Conservation (phyloP, 2,888 invertebrate species). For the Cheilosia pagana region DNA sequence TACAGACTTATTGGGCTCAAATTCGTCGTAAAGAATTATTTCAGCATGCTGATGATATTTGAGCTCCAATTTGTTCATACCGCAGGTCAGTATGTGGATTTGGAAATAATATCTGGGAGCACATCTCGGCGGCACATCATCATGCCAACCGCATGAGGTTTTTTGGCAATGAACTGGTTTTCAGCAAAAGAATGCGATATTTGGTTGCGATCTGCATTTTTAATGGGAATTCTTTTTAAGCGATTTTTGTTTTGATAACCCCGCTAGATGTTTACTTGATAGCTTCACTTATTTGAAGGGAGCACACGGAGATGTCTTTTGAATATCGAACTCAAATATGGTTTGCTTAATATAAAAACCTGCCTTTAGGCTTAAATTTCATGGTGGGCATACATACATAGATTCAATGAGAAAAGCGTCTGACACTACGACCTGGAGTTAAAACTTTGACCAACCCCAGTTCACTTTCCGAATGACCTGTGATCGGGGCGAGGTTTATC, state of each 20-base stretch:
- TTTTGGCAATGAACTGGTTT: conserved; percentile 51
- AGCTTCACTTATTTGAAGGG: conserved; percentile 5
- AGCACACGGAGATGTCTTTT: background rate
- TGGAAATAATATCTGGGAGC: conserved; percentile 61
- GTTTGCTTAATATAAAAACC: too few species aligned
- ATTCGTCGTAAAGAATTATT: conserved; percentile 61
- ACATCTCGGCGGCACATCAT: conserved; percentile 27
- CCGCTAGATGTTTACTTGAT: conserved; percentile 23
- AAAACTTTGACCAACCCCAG: too few species aligned
- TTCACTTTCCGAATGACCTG: too few species aligned
- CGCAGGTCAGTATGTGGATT: conserved; percentile 57
- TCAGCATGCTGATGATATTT: conserved; percentile 60
- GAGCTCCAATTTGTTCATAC: conserved; percentile 68
- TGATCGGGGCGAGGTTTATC: too few species aligned
- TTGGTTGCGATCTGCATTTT: conserved; percentile 46
- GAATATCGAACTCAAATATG: too few species aligned
- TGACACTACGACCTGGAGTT: too few species aligned
- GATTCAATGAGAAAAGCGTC: too few species aligned
- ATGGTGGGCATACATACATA: too few species aligned
- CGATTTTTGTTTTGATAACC: conserved; percentile 8
- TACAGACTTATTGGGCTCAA: conserved; percentile 41
- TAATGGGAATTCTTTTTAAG: conserved; percentile 42
- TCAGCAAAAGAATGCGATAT: conserved; percentile 15
- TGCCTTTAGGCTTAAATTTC: too few species aligned
- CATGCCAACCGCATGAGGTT: conserved; percentile 22